phyloP scores from a whole-genome alignment of 1,140 invertebrate genomes.

The Polypedilum vanderplanki region DNA sequence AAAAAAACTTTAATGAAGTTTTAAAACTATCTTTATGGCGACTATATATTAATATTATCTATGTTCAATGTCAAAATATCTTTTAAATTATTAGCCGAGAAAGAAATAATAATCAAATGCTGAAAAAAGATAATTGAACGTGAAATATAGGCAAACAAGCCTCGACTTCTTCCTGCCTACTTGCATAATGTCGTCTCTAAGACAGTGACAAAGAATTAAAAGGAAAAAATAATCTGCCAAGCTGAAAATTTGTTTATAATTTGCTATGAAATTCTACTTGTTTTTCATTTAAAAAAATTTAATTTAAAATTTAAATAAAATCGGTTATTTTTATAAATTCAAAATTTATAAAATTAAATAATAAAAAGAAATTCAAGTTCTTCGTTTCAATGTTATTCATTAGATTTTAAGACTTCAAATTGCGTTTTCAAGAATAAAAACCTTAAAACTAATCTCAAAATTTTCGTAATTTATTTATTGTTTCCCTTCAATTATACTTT shows the following conservation, averaged over 20 bases:
- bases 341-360: no score
- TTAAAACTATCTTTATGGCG: slow-evolving; percentile 18
- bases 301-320: no score
- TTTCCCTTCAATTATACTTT: not conserved
- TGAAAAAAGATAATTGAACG: slow-evolving; percentile 25
- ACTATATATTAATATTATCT: slow-evolving; percentile 8
- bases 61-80: slow-evolving; percentile 9
- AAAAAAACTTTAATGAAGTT: not conserved
- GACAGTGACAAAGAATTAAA: not conserved
- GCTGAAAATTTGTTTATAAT: not conserved
- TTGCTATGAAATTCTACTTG: not conserved
- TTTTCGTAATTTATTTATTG: slow-evolving; percentile 27
- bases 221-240: not conserved
- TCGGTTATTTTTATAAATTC: no score
- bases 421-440: no score
- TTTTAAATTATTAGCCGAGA: not conserved
- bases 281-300: no score
- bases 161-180: no score
- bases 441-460: not conserved
- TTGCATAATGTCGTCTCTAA: not conserved
- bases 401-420: no score
- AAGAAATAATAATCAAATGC: no score
- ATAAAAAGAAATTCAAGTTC: no score
- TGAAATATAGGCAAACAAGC: not conserved
- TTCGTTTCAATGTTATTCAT: no score